A percentile compares a stretch with the other conserved stretches of the same genome.
phyloP scores from a whole-genome alignment of 2,113 vertebrate species.

The Sialia sialis region DNA sequence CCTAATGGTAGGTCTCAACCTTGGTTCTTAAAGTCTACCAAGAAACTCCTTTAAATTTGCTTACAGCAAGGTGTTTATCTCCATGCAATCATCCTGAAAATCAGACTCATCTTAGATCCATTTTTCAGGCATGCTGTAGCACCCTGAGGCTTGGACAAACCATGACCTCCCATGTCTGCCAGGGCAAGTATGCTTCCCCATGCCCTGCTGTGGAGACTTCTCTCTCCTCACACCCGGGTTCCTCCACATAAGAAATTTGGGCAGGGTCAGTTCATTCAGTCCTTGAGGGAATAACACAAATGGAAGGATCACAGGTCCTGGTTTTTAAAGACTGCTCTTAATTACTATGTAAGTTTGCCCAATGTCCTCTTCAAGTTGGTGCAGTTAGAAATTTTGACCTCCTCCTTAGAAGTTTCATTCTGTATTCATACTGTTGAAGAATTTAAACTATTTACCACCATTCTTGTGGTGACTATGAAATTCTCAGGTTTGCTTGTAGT shows the following conservation, averaged over 20 bases:
- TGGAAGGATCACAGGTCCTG: not conserved
- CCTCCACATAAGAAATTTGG: not conserved
- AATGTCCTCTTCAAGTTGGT: not conserved
- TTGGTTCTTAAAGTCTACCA: not conserved
- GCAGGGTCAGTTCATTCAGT: not conserved
- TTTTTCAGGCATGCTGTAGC: not conserved
- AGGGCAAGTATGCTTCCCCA: not conserved
- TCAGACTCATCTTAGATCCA: not conserved
- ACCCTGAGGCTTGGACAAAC: constrained; percentile 16
- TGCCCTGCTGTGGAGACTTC: not conserved
- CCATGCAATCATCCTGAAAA: not conserved
- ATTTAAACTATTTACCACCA: not conserved
- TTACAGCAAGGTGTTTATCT: not conserved
- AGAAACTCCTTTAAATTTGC: not conserved
- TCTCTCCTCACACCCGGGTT: not conserved
- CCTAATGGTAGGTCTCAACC: not conserved
- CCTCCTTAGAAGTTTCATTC: not conserved
- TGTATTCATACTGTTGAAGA: not conserved
- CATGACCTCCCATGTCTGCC: not conserved
- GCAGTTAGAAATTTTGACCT: not conserved
- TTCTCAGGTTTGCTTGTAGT: not conserved
- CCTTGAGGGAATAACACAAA: not conserved
- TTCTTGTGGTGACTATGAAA: not conserved
- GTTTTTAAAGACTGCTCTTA: not conserved
- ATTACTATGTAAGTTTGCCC: not conserved